These are phyloP conservation scores for Cydia pomonella DNA, from an alignment of 1,140 invertebrate species.

Conservation along the genomic window DNA sequence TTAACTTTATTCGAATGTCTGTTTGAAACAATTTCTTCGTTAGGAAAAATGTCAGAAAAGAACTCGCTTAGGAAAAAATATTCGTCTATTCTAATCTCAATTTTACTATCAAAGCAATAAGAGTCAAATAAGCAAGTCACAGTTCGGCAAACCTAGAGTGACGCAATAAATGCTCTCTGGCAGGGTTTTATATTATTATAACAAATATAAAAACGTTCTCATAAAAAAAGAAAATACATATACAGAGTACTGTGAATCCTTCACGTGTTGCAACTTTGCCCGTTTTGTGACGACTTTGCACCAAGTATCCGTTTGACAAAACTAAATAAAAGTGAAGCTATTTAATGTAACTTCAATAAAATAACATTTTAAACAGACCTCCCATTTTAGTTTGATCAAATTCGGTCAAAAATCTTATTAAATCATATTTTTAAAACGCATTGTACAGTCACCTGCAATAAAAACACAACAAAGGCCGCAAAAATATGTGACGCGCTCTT, in stretches of 20 bases:
- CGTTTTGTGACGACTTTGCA: neutral
- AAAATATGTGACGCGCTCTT: no score
- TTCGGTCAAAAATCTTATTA: no score
- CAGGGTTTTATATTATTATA: slow-evolving; percentile 7
- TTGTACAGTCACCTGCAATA: no score
- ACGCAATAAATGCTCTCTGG: slow-evolving; percentile 29
- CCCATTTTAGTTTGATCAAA: neutral
- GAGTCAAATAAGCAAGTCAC: neutral
- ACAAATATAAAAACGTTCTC: slow-evolving; percentile 31
- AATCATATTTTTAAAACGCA: no score
- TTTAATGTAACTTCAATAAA: no score
- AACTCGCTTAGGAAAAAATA: neutral
- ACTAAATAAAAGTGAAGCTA: no score
- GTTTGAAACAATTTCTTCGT: neutral
- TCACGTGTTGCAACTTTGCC: neutral
- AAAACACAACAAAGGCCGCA: no score
- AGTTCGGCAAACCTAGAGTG: slow-evolving; percentile 13
- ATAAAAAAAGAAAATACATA: slow-evolving; percentile 28
- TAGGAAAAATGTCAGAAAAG: neutral
- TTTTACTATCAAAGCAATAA: neutral
- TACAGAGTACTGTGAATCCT: neutral
- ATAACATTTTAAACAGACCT: neutral
- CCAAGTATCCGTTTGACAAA: neutral
- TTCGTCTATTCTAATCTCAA: neutral
- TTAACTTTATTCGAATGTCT: neutral